A percentile compares a stretch with the other conserved stretches of the same genome.
phyloP scores from a whole-genome alignment of 1,140 invertebrate species.

The Drosophila santomea region DNA sequence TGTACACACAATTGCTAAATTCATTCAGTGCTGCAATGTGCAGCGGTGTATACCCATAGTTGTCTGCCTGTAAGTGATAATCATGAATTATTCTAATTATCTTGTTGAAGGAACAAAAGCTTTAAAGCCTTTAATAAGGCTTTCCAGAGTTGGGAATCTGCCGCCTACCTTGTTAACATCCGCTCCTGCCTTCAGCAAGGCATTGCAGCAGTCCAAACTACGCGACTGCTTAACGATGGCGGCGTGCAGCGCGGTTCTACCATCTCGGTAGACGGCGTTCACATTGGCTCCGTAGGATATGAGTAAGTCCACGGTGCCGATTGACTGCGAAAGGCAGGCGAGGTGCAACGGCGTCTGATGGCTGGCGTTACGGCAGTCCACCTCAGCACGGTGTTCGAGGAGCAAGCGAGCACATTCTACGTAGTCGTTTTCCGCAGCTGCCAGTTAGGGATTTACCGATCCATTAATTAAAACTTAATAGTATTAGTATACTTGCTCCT shows the following conservation, averaged over 20 bases:
- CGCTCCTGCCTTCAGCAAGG: constrained; percentile 89
- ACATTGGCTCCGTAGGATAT: constrained; percentile 88
- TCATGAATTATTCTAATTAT: neutral
- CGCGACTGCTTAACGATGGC: constrained; percentile 91
- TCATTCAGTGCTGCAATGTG: constrained; percentile 94
- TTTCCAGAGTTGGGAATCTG: neutral
- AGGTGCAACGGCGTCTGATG: constrained; percentile 92
- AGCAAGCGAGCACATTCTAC: constrained; percentile 89
- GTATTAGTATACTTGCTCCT: neutral
- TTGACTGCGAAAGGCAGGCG: constrained; percentile 90
- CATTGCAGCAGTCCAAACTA: constrained; percentile 89
- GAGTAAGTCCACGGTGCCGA: constrained; percentile 89
- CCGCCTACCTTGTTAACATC: constrained; percentile 88
- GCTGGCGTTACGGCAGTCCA: constrained; percentile 88
- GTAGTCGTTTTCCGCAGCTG: constrained; percentile 91
- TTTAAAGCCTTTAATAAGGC: neutral
- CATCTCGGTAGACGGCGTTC: constrained; percentile 88
- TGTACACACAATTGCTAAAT: constrained; percentile 90
- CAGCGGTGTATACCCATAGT: constrained; percentile 92
- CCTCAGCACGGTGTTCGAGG: constrained; percentile 89
- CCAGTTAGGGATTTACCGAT: neutral
- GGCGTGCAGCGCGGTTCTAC: constrained; percentile 91
- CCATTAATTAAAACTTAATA: too few relatives aligned
- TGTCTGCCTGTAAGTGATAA: constrained; percentile 85
- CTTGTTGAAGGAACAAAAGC: too few relatives aligned